Evolutionary conservation across 2,113 vertebrate species (phyloP).

Genomic region (Fregata magnificens): DNA sequence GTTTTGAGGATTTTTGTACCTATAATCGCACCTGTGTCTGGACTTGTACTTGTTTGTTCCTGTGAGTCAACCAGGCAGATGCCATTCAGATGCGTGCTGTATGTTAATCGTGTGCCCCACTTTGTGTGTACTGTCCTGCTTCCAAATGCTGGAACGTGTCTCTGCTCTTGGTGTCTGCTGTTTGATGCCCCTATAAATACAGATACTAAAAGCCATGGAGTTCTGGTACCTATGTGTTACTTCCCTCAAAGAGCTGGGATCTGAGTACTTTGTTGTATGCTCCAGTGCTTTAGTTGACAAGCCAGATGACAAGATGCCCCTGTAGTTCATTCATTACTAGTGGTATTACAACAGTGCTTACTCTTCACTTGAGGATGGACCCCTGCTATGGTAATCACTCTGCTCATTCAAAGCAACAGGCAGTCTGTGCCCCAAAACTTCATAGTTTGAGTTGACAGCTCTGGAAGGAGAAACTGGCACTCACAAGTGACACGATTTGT

Average conservation of each 20-base stretch:
- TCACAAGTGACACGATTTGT: neutral
- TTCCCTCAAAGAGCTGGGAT: neutral
- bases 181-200: neutral
- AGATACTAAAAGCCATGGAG: neutral
- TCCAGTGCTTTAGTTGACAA: neutral
- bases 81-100: neutral
- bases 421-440: neutral
- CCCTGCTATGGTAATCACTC: neutral
- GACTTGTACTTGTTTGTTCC: neutral
- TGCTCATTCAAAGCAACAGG: neutral
- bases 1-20: neutral
- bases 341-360: neutral
- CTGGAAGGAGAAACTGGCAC: neutral
- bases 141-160: neutral
- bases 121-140: neutral
- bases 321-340: neutral
- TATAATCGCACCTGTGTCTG: accelerated
- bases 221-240: accelerated
- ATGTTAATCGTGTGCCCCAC: neutral
- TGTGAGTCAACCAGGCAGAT: neutral
- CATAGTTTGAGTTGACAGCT: neutral
- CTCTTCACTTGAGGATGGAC: neutral
- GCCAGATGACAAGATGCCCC: neutral
- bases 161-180: neutral
- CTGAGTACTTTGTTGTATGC: neutral